Evolutionary conservation across 2,888 invertebrate species (phyloP).

Genomic region (Lycia hirtaria): DNA sequence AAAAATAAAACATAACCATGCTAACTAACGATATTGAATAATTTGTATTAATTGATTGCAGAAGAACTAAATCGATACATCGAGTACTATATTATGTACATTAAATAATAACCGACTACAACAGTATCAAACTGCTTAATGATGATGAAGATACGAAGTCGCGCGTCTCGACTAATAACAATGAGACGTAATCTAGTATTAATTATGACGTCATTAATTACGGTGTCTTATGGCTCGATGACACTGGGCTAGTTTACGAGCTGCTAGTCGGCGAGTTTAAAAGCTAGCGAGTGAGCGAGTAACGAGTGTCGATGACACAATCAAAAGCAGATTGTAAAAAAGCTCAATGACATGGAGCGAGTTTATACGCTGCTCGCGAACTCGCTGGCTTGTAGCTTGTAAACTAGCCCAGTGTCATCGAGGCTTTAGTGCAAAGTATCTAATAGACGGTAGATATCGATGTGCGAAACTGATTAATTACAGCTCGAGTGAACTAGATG

Average conservation of each 20-base stretch:
- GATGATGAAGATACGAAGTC: constrained; percentile 41
- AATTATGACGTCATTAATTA: constrained; percentile 50
- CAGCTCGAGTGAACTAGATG: neutral
- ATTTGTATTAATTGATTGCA: too few species aligned
- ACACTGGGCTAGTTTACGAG: too few species aligned
- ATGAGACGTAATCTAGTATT: constrained; percentile 44
- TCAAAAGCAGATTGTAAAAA: too few species aligned
- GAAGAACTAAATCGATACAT: neutral
- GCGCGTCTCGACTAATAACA: constrained; percentile 48
- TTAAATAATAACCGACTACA: neutral
- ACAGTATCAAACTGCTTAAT: constrained; percentile 35
- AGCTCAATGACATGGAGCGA: too few species aligned
- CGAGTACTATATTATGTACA: neutral
- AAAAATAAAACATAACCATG: too few species aligned
- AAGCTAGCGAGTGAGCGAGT: too few species aligned
- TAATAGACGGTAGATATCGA: constrained; percentile 22
- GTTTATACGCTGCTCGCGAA: too few species aligned
- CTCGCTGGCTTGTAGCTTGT: too few species aligned
- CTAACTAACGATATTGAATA: too few species aligned
- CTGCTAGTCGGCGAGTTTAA: too few species aligned
- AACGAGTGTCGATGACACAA: too few species aligned
- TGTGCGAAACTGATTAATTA: neutral
- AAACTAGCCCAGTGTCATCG: too few species aligned
- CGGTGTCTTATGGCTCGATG: constrained; percentile 27
- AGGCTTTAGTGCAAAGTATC: constrained; percentile 33